Base-by-base conservation (phyloP, 2,797 vertebrate genomes). In the Hipposideros larvatus region DNA sequence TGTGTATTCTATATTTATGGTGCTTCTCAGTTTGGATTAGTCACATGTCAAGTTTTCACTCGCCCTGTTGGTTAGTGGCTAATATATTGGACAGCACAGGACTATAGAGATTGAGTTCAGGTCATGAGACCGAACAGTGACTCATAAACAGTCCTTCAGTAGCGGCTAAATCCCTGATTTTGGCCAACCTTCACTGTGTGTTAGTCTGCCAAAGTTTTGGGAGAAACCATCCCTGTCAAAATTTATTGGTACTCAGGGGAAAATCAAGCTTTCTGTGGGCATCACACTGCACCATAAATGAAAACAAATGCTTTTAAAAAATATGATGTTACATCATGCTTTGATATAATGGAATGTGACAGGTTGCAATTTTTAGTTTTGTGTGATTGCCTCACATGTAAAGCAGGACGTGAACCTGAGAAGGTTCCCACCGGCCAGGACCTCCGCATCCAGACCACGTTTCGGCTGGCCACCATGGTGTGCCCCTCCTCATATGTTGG, bases 271-370 rank as follows among this genome's bases (percentile, higher is more conserved):
- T 98, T 97, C 95, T 96, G 97, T 93, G 97, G 97, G 97, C 96
- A 97, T 96, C 94, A 97, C 94, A 71, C 55, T 34, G 94, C 65
- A 85, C 93, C 97, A 93, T 98, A 98, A 98, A 98, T 98, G 97
- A 98, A 97, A 98, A 91, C 41, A 78, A 92, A 93, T 84, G 95
- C 92, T 91, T 96, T 98, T 83, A 96, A 97, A 1, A 90, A 98
- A 95, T 94, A 97, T 97, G 97, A 93, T 96, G 92, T 98, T 97
- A 97, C 98, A 80, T 98, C 98, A 98, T 98, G 97, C 97, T 98
- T 98, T 98, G 98, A 98, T 97, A 97, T 97, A 97, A 98, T 97
- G 96, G 92, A 96, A 97, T 97, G 97, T 97, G 98, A 95, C 97
- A 97, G 98, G 95, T 89, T 97, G 96, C 91, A 95, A 96, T 96